These are phyloP conservation scores for Hippocampus barbouri DNA, from an alignment of 2,113 vertebrate species.

Conservation along the genomic window DNA sequence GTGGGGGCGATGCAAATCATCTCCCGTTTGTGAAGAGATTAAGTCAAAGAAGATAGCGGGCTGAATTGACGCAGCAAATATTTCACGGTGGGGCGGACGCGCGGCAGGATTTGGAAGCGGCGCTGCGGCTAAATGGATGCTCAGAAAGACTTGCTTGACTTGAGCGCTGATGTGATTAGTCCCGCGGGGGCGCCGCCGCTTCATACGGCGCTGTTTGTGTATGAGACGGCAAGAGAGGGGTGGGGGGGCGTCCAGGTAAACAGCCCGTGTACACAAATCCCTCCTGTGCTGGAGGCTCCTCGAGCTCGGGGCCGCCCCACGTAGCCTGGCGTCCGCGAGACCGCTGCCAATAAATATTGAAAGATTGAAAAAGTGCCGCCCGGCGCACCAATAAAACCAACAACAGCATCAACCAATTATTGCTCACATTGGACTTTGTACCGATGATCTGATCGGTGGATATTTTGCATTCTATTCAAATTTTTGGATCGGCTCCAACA, in stretches of 20 bases:
- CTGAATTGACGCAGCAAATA: conserved; percentile 53
- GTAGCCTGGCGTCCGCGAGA: too few relatives aligned
- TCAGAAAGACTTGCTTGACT: conserved; percentile 46
- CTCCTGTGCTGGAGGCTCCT: conserved; percentile 18
- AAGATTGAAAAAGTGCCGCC: too few relatives aligned
- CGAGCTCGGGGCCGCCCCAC: background rate
- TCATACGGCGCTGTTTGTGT: conserved; percentile 41
- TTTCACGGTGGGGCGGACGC: conserved; percentile 41
- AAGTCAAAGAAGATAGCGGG: conserved; percentile 49
- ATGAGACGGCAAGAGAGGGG: conserved; percentile 6
- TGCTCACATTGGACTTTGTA: too few relatives aligned
- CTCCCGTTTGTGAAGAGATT: conserved; percentile 41
- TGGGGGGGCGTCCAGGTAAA: conserved; percentile 10
- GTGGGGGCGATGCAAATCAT: conserved; percentile 6
- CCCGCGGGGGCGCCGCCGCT: conserved; percentile 24
- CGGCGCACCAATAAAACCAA: too few relatives aligned
- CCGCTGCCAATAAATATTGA: too few relatives aligned
- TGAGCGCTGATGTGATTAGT: conserved; percentile 41
- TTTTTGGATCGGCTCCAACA: too few relatives aligned
- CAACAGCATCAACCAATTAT: too few relatives aligned
- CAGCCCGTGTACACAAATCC: conserved; percentile 20
- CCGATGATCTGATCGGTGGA: too few relatives aligned
- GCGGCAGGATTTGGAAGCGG: conserved; percentile 30
- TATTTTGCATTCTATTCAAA: too few relatives aligned
- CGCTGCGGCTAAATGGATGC: conserved; percentile 47